Base-by-base conservation (phyloP, 2,888 invertebrate genomes). In the Xestoiulus laeticollis region DNA sequence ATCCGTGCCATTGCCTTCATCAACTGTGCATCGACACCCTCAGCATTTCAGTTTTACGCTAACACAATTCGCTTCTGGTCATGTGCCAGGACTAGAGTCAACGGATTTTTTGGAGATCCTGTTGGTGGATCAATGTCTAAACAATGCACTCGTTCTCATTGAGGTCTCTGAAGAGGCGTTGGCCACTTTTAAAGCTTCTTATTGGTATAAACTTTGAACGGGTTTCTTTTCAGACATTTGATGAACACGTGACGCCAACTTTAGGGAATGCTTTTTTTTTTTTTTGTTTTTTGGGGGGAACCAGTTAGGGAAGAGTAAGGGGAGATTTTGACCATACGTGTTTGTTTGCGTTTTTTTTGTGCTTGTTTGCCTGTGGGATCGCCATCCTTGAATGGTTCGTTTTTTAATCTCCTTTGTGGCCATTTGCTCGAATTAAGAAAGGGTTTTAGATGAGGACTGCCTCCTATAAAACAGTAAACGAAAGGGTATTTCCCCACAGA, bases 21-120 rank as follows among this genome's bases (percentile, higher is more conserved):
- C 26, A n/a, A 22, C 26, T 68, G 68, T 22, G n/a, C 68, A 68
- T 68, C 68, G 68, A 68, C 68, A 68, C 68, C 68, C 68, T 68
- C 68, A 22, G n/a, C 8, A 68, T 8, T 22, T 12, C 48, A 48
- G 3, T 48, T 68, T 26, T 6, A 26, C 68, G 26, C n/a, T n/a
- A 68, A 68, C 22, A 68, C n/a, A 8, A 10, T 4, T 19, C 4
- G 2, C 26, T 22, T n/a, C 68, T 22, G 26, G 26, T 26, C 22
- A 22, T n/a, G 59, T n/a, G n/a, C 59, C 59, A n/a, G 59, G n/a
- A 0, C 59, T n/a, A 59, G 59, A 59, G 59, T n/a, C 59, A 22
- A 3, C 19, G n/a, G n/a, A n/a, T n/a, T n/a, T n/a, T 19, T n/a
- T 59, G n/a, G 59, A 59, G 19, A 59, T n/a, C 59, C n/a, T 59